Conservation (phyloP, 2,888 invertebrate species). For the Limnephilus auricula region DNA sequence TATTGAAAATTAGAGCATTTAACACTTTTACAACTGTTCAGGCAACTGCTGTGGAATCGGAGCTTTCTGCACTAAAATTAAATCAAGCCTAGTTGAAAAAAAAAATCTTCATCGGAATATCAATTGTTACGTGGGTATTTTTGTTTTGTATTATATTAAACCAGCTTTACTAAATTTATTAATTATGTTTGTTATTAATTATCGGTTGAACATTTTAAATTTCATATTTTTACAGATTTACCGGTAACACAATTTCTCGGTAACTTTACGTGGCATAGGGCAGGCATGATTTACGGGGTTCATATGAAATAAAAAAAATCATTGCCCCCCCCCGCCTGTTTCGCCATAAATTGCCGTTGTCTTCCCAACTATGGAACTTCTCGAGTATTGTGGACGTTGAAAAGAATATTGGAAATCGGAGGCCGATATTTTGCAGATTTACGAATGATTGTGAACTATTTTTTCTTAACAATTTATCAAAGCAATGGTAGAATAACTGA, state of each 20-base stretch:
- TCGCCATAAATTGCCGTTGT: constrained; percentile 64
- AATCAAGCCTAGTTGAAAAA: too few species aligned
- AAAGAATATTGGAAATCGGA: constrained; percentile 23
- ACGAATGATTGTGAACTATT: constrained; percentile 15
- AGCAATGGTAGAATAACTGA: neutral
- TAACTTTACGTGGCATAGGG: constrained; percentile 29
- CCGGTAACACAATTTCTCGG: neutral
- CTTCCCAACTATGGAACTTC: constrained; percentile 59
- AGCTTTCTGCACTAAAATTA: too few species aligned
- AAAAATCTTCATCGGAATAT: too few species aligned
- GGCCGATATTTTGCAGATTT: constrained; percentile 49
- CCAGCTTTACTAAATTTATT: too few species aligned
- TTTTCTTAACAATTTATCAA: neutral
- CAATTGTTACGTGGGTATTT: too few species aligned
- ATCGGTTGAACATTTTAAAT: too few species aligned
- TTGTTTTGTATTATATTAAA: too few species aligned
- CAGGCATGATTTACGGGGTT: constrained; percentile 62
- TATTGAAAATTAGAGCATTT: too few species aligned
- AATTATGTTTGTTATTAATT: too few species aligned
- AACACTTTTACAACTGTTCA: too few species aligned
- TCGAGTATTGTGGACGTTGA: constrained; percentile 36
- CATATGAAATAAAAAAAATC: constrained; percentile 65
- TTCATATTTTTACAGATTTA: neutral
- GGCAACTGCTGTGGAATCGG: too few species aligned
- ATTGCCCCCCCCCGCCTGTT: constrained; percentile 50